Evolutionary conservation across 35 echinoderm and acorn worm species (phyloP), one percentile per base, ranked within the genome.

Genomic region (Eucidaris tribuloides): DNA sequence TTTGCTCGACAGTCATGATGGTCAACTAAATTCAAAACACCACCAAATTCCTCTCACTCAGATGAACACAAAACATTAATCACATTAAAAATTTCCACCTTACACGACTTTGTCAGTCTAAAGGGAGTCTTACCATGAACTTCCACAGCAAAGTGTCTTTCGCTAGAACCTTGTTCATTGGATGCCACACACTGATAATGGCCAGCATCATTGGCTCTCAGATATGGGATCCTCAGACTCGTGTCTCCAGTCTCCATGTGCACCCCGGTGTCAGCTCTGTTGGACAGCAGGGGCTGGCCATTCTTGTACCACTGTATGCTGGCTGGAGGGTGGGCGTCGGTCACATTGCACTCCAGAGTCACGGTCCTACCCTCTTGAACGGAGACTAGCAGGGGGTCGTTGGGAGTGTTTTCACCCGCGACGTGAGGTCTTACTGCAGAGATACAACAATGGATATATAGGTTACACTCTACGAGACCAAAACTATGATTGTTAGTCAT

Each of bases 41-140:
- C n/a, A n/a, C n/a, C n/a, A n/a, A n/a, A n/a, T n/a, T n/a, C n/a
- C n/a, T n/a, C n/a, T n/a, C n/a, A n/a, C n/a, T n/a, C n/a, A n/a
- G n/a, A n/a, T n/a, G n/a, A n/a, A n/a, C n/a, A n/a, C n/a, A n/a
- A n/a, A n/a, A n/a, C n/a, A n/a, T n/a, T n/a, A n/a, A n/a, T n/a
- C n/a, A n/a, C n/a, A n/a, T n/a, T n/a, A n/a, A n/a, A n/a, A n/a
- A n/a, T n/a, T n/a, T n/a, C n/a, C n/a, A n/a, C n/a, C n/a, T n/a
- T n/a, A n/a, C n/a, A n/a, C n/a, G n/a, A n/a, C n/a, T n/a, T n/a
- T n/a, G n/a, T n/a, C n/a, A n/a, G n/a, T n/a, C n/a, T n/a, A n/a
- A n/a, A n/a, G n/a, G n/a, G n/a, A n/a, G n/a, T n/a, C 84, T 92
- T 57, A 99, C 96, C 86, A 70, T 93, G 83, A 23, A 99, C 91